These are phyloP conservation scores for Drosophila nannoptera DNA, from an alignment of 1,140 invertebrate species.

Conservation along the genomic window DNA sequence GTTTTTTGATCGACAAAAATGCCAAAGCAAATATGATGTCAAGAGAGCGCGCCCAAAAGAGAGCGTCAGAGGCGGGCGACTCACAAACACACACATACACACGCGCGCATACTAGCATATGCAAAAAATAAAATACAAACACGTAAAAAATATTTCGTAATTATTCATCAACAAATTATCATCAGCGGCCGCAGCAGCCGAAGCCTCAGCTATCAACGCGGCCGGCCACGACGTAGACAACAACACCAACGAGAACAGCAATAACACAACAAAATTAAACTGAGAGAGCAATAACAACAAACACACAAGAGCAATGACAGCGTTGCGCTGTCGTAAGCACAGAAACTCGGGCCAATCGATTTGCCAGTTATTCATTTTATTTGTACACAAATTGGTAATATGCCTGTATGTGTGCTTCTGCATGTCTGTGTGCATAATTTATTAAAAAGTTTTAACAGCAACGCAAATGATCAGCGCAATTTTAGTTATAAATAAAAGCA, in stretches of 20 bases:
- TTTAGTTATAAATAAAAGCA: constrained; percentile 70
- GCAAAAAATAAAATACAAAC: constrained; percentile 24
- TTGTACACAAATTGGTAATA: constrained; percentile 27
- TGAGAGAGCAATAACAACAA: constrained; percentile 31
- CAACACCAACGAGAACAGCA: constrained; percentile 28
- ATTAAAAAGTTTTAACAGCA: constrained; percentile 61
- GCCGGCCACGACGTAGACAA: constrained; percentile 24
- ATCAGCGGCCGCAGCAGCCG: constrained; percentile 29
- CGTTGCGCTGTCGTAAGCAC: constrained; percentile 37
- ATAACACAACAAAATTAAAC: constrained; percentile 2
- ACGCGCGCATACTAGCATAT: constrained; percentile 16
- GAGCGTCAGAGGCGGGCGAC: neutral
- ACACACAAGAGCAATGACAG: constrained; percentile 14
- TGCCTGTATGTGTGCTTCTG: constrained; percentile 1
- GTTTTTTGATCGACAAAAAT: constrained; percentile 51
- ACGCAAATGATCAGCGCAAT: constrained; percentile 47
- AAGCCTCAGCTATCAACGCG: constrained; percentile 18
- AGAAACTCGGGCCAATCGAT: constrained; percentile 52
- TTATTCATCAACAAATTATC: constrained; percentile 61
- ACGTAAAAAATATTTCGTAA: constrained; percentile 59
- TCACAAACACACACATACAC: neutral
- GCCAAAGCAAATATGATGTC: constrained; percentile 51
- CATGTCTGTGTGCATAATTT: constrained; percentile 53
- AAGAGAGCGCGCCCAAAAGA: constrained; percentile 24
- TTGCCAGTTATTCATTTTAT: constrained; percentile 68